phyloP scores from a whole-genome alignment of 2,113 vertebrate species.

The Misgurnus mizolepis region DNA sequence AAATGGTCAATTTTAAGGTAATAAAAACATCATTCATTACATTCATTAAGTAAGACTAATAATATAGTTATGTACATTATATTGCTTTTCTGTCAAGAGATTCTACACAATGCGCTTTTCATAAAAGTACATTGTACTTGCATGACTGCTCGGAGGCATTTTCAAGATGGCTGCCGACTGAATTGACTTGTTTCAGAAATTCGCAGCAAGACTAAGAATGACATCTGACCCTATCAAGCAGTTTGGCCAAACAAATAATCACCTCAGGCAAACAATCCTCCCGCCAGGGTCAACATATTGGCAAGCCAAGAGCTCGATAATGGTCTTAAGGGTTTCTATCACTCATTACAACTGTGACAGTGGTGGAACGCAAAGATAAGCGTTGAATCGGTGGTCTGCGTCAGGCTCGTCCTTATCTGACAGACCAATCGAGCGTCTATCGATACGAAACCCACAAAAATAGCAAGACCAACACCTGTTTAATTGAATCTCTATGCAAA shows the following conservation, averaged over 20 bases:
- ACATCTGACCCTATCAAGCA: constrained; percentile 19
- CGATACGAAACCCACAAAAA: constrained; percentile 63
- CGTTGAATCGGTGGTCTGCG: constrained; percentile 71
- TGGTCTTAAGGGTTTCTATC: constrained; percentile 60
- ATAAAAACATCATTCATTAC: too few relatives aligned
- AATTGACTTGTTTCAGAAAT: background rate
- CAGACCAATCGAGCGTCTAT: constrained; percentile 72
- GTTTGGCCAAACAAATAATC: constrained; percentile 15
- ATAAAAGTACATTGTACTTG: too few relatives aligned
- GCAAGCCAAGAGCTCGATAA: constrained; percentile 43
- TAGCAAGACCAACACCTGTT: constrained; percentile 55
- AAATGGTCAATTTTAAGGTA: too few relatives aligned
- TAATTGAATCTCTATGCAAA: constrained; percentile 64
- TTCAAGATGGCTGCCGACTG: background rate
- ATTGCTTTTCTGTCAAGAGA: too few relatives aligned
- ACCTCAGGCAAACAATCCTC: constrained; percentile 19
- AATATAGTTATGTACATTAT: too few relatives aligned
- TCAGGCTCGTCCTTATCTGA: constrained; percentile 70
- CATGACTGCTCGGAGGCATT: background rate
- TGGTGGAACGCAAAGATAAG: constrained; percentile 74
- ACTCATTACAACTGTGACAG: constrained; percentile 66
- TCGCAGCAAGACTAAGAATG: background rate
- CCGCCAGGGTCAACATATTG: constrained; percentile 40
- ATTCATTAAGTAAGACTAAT: too few relatives aligned
- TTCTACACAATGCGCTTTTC: too few relatives aligned